Conservation (phyloP, 1,140 invertebrate species). For the Lepidotrigona ventralis region DNA sequence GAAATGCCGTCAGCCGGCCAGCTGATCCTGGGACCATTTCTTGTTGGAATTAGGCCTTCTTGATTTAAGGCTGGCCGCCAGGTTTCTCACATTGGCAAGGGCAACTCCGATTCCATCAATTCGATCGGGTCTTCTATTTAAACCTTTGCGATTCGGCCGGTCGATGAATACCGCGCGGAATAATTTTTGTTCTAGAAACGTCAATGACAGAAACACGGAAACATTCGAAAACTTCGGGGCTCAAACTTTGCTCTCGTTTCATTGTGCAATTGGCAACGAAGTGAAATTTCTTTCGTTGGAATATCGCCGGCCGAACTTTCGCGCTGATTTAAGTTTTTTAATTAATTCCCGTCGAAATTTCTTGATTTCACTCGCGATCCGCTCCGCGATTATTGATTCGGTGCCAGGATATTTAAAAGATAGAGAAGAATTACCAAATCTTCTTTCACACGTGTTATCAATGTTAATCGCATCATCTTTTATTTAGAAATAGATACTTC, state of each 20-base stretch:
- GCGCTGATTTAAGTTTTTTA: neutral
- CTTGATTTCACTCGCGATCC: neutral
- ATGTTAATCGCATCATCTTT: too few relatives aligned
- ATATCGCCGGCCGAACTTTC: neutral
- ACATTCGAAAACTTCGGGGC: neutral
- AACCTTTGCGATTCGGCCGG: neutral
- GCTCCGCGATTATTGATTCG: neutral
- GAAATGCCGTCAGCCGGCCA: constrained; percentile 78
- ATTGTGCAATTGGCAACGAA: neutral
- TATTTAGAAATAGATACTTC: neutral
- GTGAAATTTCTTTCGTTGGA: neutral
- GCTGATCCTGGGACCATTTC: constrained; percentile 79
- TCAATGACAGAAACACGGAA: constrained; percentile 2
- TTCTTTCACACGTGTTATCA: neutral
- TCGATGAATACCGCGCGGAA: neutral
- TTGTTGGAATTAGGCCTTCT: constrained; percentile 78
- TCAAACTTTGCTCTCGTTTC: neutral
- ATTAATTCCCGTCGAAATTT: neutral
- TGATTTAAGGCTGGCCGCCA: constrained; percentile 76
- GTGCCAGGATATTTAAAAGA: neutral
- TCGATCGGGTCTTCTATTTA: constrained; percentile 17
- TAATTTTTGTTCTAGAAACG: constrained; percentile 17
- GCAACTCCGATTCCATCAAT: constrained; percentile 47
- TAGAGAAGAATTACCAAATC: neutral
- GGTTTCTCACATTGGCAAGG: constrained; percentile 75